These are phyloP conservation scores for Rhingia campestris DNA, from an alignment of 2,888 invertebrate genomes.

Conservation along the genomic window DNA sequence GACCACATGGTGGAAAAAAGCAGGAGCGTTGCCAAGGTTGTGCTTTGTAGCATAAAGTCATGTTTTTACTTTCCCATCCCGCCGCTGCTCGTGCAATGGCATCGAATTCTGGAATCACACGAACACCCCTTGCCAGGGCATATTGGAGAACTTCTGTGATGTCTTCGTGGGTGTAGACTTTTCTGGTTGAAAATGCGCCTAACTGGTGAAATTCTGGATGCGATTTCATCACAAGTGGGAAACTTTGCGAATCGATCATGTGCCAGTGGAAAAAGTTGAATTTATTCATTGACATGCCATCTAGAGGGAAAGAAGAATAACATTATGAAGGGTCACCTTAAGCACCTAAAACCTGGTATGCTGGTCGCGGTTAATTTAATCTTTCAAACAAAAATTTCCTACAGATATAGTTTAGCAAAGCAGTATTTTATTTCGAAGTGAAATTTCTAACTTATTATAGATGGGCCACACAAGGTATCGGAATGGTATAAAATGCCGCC, in stretches of 20 bases:
- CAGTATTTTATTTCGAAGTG: no score
- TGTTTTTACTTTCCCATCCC: slow-evolving; percentile 90
- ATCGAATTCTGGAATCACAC: slow-evolving; percentile 95
- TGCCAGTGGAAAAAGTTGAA: slow-evolving; percentile 98
- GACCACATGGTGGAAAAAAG: slow-evolving; percentile 93
- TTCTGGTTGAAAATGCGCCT: slow-evolving; percentile 90
- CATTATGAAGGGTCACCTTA: background rate
- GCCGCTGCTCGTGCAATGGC: slow-evolving; percentile 96
- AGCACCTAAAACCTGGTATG: background rate
- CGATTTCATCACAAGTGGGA: slow-evolving; percentile 91
- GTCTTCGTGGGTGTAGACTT: slow-evolving; percentile 85
- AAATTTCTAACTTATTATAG: no score
- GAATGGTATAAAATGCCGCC: no score
- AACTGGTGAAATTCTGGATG: slow-evolving; percentile 88
- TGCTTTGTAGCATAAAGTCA: slow-evolving; percentile 88
- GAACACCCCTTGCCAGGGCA: slow-evolving; percentile 89
- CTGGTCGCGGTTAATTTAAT: no score
- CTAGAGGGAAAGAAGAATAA: slow-evolving; percentile 80
- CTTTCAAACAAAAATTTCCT: no score
- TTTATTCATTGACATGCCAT: slow-evolving; percentile 95
- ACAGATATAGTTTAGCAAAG: no score
- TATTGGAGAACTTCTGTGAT: slow-evolving; percentile 86
- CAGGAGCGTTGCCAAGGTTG: slow-evolving; percentile 89
- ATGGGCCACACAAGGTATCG: no score
- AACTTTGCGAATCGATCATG: slow-evolving; percentile 96